A percentile compares a stretch with the other conserved stretches of the same genome.
phyloP scores from a whole-genome alignment of 2,113 vertebrate genomes.

The Malurus cyaneus region DNA sequence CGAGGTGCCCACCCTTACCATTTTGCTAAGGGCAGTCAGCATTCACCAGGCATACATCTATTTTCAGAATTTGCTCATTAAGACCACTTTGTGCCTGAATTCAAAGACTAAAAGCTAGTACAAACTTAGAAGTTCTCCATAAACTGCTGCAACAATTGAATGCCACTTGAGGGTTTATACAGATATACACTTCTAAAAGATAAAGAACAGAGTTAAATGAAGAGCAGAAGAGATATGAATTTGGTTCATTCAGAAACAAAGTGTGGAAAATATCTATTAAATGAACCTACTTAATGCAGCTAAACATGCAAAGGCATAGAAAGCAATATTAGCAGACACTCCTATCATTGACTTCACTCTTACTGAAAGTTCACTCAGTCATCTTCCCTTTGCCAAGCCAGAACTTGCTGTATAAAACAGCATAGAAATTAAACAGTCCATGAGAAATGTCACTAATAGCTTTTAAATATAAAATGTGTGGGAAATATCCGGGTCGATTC shows the following conservation, averaged over 20 bases:
- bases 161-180: background rate
- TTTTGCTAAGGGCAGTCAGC: background rate
- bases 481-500: background rate
- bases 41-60: background rate
- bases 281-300: background rate
- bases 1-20: background rate
- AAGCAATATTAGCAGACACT: background rate
- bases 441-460: background rate
- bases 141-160: background rate
- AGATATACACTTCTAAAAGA: background rate
- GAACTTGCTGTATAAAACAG: background rate
- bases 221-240: background rate
- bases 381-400: background rate
- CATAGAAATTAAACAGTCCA: background rate
- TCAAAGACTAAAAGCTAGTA: background rate
- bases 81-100: background rate
- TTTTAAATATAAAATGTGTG: background rate
- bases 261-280: background rate
- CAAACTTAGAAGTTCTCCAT: background rate
- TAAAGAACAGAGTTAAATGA: background rate
- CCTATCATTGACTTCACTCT: background rate
- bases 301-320: background rate
- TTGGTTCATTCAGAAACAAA: background rate
- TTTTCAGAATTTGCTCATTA: background rate
- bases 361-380: background rate